Percentiles rank a stretch among this genome's conserved stretches.
These are phyloP conservation scores for Caenorhabditis becei DNA, from an alignment of 2,888 invertebrate species.

Conservation along the genomic window DNA sequence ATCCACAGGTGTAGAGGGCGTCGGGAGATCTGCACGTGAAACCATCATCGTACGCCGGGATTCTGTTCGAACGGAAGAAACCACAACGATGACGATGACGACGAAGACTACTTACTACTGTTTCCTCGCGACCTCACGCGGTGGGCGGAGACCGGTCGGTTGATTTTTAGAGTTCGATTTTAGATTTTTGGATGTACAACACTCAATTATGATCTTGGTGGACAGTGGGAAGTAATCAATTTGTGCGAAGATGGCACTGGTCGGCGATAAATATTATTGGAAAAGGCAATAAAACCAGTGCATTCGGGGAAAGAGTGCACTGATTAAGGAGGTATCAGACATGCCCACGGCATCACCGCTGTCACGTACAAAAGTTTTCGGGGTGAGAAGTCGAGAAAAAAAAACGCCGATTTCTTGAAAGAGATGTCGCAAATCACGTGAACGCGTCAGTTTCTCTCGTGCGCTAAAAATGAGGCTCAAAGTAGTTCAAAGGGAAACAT, in stretches of 20 bases:
- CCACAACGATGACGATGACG: conserved; percentile 31
- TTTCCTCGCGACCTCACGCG: conserved; percentile 36
- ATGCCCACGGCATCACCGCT: conserved; percentile 16
- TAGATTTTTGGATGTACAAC: conserved; percentile 44
- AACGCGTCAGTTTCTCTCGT: neutral
- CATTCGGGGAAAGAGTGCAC: conserved; percentile 16
- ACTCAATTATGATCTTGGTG: conserved; percentile 42
- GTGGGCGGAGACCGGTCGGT: conserved; percentile 36
- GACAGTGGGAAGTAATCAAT: conserved; percentile 42
- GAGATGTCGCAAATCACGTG: conserved; percentile 47
- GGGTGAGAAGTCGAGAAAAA: conserved; percentile 29
- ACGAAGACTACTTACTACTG: conserved; percentile 31
- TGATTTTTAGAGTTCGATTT: conserved; percentile 60
- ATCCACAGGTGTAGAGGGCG: conserved; percentile 30
- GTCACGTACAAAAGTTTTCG: conserved; percentile 40
- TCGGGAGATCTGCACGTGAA: conserved; percentile 47
- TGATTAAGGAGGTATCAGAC: conserved; percentile 26
- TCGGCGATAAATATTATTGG: conserved; percentile 31
- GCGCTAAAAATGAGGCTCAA: neutral
- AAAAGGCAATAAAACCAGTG: conserved; percentile 45
- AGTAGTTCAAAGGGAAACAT: neutral
- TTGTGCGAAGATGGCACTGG: conserved; percentile 1
- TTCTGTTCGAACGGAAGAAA: conserved; percentile 5
- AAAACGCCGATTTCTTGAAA: conserved; percentile 8
- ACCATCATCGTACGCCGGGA: conserved; percentile 36